These are phyloP conservation scores for Spodoptera exigua DNA, from an alignment of 2,888 invertebrate genomes.

Conservation along the genomic window DNA sequence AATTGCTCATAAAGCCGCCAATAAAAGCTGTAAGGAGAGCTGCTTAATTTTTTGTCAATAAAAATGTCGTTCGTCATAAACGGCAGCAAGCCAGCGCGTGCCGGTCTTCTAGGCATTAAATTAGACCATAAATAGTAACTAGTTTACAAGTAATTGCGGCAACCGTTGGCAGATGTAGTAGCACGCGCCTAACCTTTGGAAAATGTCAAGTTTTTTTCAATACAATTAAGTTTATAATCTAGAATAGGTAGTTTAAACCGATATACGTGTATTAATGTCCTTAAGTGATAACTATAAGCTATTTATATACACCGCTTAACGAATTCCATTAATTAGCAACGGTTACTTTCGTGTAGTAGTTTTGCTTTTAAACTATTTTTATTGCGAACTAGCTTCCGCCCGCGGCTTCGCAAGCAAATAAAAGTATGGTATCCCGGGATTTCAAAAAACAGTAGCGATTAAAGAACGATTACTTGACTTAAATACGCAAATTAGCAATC, in stretches of 20 bases:
- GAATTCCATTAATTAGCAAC: slow-evolving; percentile 26
- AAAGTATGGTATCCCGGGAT: too few relatives aligned
- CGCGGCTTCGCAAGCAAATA: too few relatives aligned
- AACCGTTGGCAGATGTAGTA: slow-evolving; percentile 59
- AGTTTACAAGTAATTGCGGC: slow-evolving; percentile 47
- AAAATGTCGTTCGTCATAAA: slow-evolving; percentile 13
- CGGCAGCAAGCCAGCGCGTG: slow-evolving; percentile 32
- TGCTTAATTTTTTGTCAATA: slow-evolving; percentile 1
- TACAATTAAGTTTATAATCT: slow-evolving; percentile 24
- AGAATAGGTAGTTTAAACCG: slow-evolving; percentile 17
- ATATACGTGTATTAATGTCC: slow-evolving; percentile 42
- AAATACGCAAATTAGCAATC: too few relatives aligned
- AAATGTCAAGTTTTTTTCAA: slow-evolving; percentile 54
- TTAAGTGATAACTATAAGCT: slow-evolving; percentile 23
- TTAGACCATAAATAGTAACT: slow-evolving; percentile 55
- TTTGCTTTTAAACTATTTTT: too few relatives aligned
- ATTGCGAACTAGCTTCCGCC: too few relatives aligned
- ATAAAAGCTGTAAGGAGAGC: slow-evolving; percentile 1
- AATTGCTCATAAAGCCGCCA: slow-evolving; percentile 5
- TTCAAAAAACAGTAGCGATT: too few relatives aligned
- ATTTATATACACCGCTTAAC: slow-evolving; percentile 16
- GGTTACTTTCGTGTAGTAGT: slow-evolving; percentile 5
- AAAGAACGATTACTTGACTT: too few relatives aligned
- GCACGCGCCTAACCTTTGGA: slow-evolving; percentile 60
- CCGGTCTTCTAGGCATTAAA: slow-evolving; percentile 40